phyloP scores from a whole-genome alignment of 2,113 vertebrate species.

The Arizona elegans region DNA sequence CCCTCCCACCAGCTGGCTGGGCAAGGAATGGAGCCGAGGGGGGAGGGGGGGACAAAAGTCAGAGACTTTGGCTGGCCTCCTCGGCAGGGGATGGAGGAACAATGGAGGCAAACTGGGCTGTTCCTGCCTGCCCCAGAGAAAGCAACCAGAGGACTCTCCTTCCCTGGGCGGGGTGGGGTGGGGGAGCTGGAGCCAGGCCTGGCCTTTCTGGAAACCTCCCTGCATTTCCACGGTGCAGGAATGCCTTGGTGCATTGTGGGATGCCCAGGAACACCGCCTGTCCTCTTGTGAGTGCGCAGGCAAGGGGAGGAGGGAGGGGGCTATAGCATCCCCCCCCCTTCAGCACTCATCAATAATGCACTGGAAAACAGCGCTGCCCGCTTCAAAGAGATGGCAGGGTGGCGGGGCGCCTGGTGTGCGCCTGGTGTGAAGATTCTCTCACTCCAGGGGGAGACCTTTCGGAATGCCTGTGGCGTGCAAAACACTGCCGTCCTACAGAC shows the following conservation, averaged over 20 bases:
- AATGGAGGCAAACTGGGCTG: background rate
- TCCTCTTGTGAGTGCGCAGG: background rate
- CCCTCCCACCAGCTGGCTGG: background rate
- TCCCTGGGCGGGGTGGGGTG: background rate
- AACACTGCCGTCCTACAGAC: background rate
- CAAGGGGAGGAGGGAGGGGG: background rate
- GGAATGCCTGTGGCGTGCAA: background rate
- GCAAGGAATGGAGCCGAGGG: background rate
- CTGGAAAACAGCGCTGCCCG: background rate
- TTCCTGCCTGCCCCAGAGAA: background rate
- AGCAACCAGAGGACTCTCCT: background rate
- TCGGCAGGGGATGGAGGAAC: background rate
- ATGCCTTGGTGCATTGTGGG: slow-evolving; percentile 25
- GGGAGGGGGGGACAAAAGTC: background rate
- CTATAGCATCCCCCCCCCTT: background rate
- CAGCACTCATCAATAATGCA: slow-evolving; percentile 21
- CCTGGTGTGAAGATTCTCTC: background rate
- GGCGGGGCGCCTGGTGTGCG: background rate
- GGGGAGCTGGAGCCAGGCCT: background rate
- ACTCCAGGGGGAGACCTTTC: background rate
- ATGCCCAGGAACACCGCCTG: background rate
- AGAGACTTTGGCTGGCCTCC: background rate
- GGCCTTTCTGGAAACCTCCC: background rate
- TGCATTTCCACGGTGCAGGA: background rate
- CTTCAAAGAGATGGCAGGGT: background rate